Base-by-base conservation (phyloP, 2,113 vertebrate species). In the Sebastes fasciatus region DNA sequence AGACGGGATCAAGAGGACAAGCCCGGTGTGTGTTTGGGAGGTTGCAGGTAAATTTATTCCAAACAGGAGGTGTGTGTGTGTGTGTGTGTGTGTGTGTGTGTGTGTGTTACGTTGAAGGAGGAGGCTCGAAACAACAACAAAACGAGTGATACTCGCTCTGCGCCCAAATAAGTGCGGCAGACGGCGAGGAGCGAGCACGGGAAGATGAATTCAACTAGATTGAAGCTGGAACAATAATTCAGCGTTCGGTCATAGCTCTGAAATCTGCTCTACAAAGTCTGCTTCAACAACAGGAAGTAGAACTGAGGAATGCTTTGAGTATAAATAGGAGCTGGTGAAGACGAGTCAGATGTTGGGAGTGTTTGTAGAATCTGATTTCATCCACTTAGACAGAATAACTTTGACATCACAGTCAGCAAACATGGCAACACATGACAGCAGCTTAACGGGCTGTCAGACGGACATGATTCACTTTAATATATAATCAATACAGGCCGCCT, bases 1-100 rank as follows among this genome's bases (percentile, higher is more conserved):
- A 79, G 88, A 83, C 87, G 77, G 91, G 90, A 92, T 92, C 88
- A 87, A 91, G 93, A 90, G 92, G 91, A 89, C 88, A 78, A 90
- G 89, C 77, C 60, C 0, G n/a, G 51, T 67, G 74, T 57, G 82
- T 79, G 67, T 77, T 12, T 63, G 76, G 54, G 74, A 61, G 79
- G 55, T 4, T 75, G 79, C 43, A 48, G 78, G 64, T 79, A 65
- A 67, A 88, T 91, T 70, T 84, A 86, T 87, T 86, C 82, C 68
- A 65, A 79, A 85, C 84, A 85, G 83, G 83, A 86, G 82, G 81
- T 82, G 86, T 85, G 34, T 34, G 3, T 34, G 34, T 34, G 26
- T 34, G 26, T 34, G 34, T 26, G 26, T 26, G 26, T 34, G 26
- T 34, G 26, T 34, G 34, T 34, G 34, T 34, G 34, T 34, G 34